Evolutionary conservation across 53 echinoderm and acorn worm species (phyloP).

Genomic region (Holothuria leucospilota): DNA sequence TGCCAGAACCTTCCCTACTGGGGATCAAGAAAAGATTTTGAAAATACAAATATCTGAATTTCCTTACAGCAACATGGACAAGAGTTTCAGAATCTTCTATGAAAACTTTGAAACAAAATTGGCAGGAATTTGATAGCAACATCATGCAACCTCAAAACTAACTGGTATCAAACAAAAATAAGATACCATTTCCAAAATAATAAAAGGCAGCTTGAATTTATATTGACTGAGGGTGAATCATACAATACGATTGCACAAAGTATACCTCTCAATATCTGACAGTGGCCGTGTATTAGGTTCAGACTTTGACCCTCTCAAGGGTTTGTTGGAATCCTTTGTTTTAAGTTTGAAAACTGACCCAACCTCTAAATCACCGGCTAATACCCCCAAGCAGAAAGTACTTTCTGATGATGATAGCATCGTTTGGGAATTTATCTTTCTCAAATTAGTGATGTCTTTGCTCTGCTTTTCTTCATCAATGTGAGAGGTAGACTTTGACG

Average conservation of each 20-base stretch:
- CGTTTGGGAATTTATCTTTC: conserved; percentile 39
- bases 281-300: conserved; percentile 45
- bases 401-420: conserved; percentile 58
- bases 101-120: too few species aligned
- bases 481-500: conserved; percentile 40
- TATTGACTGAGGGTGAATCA: conserved; percentile 10
- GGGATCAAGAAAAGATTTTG: too few species aligned
- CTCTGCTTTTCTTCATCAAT: conserved; percentile 28
- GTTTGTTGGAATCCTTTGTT: not conserved
- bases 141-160: too few species aligned
- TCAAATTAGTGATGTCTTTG: conserved; percentile 11
- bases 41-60: too few species aligned
- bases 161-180: too few species aligned
- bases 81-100: too few species aligned
- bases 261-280: conserved; percentile 84
- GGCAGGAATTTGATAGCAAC: too few species aligned
- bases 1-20: too few species aligned
- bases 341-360: conserved; percentile 28
- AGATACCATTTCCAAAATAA: too few species aligned
- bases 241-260: conserved; percentile 82
- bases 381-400: conserved; percentile 28
- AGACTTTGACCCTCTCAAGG: not conserved
- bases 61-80: too few species aligned
- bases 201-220: too few species aligned
- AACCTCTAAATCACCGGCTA: conserved; percentile 37